phyloP scores from a whole-genome alignment of 2,888 invertebrate species.

The Tipula helvola region DNA sequence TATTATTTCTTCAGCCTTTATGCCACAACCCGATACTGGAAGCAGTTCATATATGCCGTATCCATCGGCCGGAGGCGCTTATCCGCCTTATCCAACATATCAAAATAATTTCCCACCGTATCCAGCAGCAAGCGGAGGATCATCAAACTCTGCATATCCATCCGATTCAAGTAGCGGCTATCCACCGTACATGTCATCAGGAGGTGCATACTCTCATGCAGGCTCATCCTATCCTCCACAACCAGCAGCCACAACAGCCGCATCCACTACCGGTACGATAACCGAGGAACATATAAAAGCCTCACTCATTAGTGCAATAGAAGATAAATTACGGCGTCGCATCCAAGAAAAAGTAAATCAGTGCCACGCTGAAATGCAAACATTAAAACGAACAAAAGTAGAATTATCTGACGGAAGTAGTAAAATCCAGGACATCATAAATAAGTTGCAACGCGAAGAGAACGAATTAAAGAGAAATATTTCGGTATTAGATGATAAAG shows the following conservation, averaged over 20 bases:
- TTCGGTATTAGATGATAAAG: slow-evolving; percentile 70
- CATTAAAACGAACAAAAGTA: slow-evolving; percentile 71
- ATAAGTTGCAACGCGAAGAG: slow-evolving; percentile 61
- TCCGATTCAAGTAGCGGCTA: slow-evolving; percentile 32
- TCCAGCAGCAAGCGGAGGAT: slow-evolving; percentile 19
- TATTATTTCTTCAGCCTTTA: slow-evolving; percentile 27
- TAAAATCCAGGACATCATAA: slow-evolving; percentile 67
- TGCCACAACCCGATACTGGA: slow-evolving; percentile 29
- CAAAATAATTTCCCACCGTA: slow-evolving; percentile 36
- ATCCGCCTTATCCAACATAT: slow-evolving; percentile 33
- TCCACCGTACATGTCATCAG: slow-evolving; percentile 35
- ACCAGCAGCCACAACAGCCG: slow-evolving; percentile 23
- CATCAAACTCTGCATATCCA: slow-evolving; percentile 24
- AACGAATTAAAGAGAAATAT: slow-evolving; percentile 76
- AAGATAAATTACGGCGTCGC: slow-evolving; percentile 74
- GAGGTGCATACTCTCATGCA: slow-evolving; percentile 23
- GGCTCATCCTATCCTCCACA: not conserved
- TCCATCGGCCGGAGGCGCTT: slow-evolving; percentile 38
- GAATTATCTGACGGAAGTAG: slow-evolving; percentile 75
- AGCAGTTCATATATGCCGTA: slow-evolving; percentile 39
- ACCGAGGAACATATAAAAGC: slow-evolving; percentile 91
- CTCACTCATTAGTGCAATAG: slow-evolving; percentile 86
- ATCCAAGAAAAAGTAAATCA: slow-evolving; percentile 84
- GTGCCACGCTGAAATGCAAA: slow-evolving; percentile 83
- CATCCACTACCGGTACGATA: slow-evolving; percentile 61